Conservation (phyloP, 1,140 invertebrate species). For the Cryptotermes secundus region DNA sequence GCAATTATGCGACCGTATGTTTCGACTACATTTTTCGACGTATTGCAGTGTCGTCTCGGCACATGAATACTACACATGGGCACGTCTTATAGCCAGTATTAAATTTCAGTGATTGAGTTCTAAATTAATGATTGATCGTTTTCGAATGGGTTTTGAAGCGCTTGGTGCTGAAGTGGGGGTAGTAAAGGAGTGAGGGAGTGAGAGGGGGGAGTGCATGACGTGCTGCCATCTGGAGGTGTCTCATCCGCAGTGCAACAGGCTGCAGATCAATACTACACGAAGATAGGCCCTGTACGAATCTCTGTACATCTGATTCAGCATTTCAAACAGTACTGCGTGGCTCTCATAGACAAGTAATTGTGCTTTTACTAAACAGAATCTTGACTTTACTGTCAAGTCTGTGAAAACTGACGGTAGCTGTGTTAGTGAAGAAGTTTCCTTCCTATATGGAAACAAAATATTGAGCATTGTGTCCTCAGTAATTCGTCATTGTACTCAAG, state of each 20-base stretch:
- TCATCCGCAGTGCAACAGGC: slow-evolving; percentile 8
- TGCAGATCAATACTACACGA: slow-evolving; percentile 4
- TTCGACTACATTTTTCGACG: too few relatives aligned
- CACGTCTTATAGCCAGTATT: background rate
- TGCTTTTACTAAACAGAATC: too few relatives aligned
- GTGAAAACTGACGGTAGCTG: too few relatives aligned
- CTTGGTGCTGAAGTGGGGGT: background rate
- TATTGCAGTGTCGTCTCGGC: too few relatives aligned
- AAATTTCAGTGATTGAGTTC: background rate
- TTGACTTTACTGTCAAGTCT: too few relatives aligned
- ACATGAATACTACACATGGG: background rate
- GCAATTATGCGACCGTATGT: too few relatives aligned
- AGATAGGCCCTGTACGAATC: background rate
- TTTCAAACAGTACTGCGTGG: too few relatives aligned
- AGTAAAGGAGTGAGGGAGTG: background rate
- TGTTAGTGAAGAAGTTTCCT: too few relatives aligned
- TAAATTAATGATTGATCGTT: slow-evolving; percentile 20
- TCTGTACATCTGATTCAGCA: background rate
- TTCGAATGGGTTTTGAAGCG: slow-evolving; percentile 3
- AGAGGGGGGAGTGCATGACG: background rate
- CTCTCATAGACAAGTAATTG: too few relatives aligned
- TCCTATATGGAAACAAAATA: too few relatives aligned
- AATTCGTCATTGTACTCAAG: too few relatives aligned
- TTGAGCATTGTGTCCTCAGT: too few relatives aligned
- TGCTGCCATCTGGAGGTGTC: background rate